Conservation (phyloP, 2,113 vertebrate species). For the Cercopithecus mona region DNA sequence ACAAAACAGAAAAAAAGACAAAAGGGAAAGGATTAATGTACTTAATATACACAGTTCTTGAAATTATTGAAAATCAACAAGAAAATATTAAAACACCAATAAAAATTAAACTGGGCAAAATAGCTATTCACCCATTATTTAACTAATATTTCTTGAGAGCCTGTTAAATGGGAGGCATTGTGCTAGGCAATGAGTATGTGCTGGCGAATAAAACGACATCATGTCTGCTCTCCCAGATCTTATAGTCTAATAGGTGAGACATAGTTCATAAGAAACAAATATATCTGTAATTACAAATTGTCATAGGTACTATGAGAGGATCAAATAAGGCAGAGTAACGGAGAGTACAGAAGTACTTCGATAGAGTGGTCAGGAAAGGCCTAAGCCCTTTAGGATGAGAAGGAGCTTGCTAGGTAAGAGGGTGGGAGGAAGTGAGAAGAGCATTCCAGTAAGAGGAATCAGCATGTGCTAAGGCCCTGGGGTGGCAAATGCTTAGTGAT, state of each 20-base stretch:
- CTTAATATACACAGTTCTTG: background rate
- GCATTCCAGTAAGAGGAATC: background rate
- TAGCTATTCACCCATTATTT: background rate
- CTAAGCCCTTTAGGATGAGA: background rate
- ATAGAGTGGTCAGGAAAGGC: background rate
- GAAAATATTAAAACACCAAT: background rate
- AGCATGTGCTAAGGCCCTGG: background rate
- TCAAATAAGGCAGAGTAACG: background rate
- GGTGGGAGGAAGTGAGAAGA: background rate
- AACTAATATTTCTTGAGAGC: background rate
- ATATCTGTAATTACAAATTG: background rate
- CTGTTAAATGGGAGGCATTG: background rate
- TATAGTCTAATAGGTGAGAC: background rate
- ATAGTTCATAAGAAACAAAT: background rate
- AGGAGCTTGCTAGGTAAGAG: background rate
- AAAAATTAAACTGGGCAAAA: background rate
- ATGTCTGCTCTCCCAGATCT: background rate
- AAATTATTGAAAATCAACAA: background rate
- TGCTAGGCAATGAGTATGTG: background rate
- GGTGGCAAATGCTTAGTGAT: background rate
- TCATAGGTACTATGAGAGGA: too few relatives aligned
- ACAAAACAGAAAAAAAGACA: background rate
- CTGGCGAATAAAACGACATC: background rate
- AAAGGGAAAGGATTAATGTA: background rate
- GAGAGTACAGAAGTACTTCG: background rate